Conservation (phyloP, 2,113 vertebrate genomes). For the Nematolebias whitei region DNA sequence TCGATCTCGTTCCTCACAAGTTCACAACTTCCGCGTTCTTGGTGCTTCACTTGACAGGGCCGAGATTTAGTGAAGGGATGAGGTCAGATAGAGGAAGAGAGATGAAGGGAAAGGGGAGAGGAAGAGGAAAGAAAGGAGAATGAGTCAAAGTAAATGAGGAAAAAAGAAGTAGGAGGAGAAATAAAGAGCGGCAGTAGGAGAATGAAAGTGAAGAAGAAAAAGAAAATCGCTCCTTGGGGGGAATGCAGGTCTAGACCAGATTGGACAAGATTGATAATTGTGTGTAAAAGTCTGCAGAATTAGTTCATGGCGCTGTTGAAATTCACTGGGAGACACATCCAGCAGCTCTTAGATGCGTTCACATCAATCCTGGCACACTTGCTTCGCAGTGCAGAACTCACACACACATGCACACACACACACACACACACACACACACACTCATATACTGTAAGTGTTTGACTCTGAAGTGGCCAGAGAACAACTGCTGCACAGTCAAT, state of each 20-base stretch:
- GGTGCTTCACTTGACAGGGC: slow-evolving; percentile 75
- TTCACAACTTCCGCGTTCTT: slow-evolving; percentile 80
- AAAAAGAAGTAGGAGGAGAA: slow-evolving; percentile 28
- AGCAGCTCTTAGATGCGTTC: slow-evolving; percentile 62
- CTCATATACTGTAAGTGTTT: slow-evolving; percentile 34
- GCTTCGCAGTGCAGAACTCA: slow-evolving; percentile 12
- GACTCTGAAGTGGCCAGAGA: slow-evolving; percentile 42
- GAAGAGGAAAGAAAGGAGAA: slow-evolving; percentile 33
- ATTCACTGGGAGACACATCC: slow-evolving; percentile 70
- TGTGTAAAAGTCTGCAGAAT: slow-evolving; percentile 63
- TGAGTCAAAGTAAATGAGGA: slow-evolving; percentile 40
- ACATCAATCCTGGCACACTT: slow-evolving; percentile 45
- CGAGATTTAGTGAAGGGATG: slow-evolving; percentile 80
- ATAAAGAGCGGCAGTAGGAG: slow-evolving; percentile 17
- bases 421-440: slow-evolving; percentile 8
- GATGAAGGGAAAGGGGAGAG: slow-evolving; percentile 50
- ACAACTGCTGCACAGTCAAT: slow-evolving; percentile 11
- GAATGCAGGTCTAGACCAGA: slow-evolving; percentile 56
- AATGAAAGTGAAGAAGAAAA: slow-evolving; percentile 31
- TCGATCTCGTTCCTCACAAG: slow-evolving; percentile 80
- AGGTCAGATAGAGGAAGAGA: slow-evolving; percentile 76
- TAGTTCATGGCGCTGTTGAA: slow-evolving; percentile 57
- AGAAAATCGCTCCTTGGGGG: slow-evolving; percentile 63
- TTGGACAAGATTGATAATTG: slow-evolving; percentile 75
- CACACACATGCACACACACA: slow-evolving; percentile 14